Evolutionary conservation across 1,140 invertebrate genomes (phyloP).

Genomic region (Drosophila kohkoa): DNA sequence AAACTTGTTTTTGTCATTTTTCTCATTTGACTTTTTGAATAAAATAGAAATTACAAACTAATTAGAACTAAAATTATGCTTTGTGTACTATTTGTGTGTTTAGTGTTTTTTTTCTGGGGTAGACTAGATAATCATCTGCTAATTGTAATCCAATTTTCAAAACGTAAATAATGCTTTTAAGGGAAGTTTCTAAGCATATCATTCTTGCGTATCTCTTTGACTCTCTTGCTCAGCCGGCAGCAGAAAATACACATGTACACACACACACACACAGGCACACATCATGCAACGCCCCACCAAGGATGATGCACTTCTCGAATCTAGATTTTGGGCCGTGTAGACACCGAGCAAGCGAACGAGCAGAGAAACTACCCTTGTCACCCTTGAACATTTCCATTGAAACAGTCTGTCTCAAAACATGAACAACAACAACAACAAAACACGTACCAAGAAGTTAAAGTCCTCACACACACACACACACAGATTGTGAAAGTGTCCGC

Average conservation of each 20-base stretch:
- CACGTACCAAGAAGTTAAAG: slow-evolving; percentile 75
- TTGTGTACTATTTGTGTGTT: neutral
- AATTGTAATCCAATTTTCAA: slow-evolving; percentile 20
- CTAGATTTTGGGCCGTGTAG: slow-evolving; percentile 67
- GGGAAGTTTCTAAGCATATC: neutral
- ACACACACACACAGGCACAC: slow-evolving; percentile 18
- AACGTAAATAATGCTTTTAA: slow-evolving; percentile 23
- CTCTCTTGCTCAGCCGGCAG: neutral
- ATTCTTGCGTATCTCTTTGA: neutral
- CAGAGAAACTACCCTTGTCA: slow-evolving; percentile 77
- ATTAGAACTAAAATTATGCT: slow-evolving; percentile 8
- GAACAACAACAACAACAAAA: slow-evolving; percentile 44
- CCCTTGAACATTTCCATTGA: slow-evolving; percentile 79
- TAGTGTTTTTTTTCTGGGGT: neutral
- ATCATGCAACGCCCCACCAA: slow-evolving; percentile 36
- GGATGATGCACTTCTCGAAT: slow-evolving; percentile 62
- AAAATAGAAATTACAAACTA: neutral
- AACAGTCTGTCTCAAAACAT: slow-evolving; percentile 69
- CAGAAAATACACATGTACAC: neutral
- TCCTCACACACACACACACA: slow-evolving; percentile 60
- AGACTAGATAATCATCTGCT: neutral
- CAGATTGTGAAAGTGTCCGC: slow-evolving; percentile 11
- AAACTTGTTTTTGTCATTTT: slow-evolving; percentile 42
- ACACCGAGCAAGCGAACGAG: slow-evolving; percentile 24
- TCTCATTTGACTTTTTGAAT: slow-evolving; percentile 1